phyloP scores from a whole-genome alignment of 2,888 invertebrate species.

The Ichneumoninae sp. region DNA sequence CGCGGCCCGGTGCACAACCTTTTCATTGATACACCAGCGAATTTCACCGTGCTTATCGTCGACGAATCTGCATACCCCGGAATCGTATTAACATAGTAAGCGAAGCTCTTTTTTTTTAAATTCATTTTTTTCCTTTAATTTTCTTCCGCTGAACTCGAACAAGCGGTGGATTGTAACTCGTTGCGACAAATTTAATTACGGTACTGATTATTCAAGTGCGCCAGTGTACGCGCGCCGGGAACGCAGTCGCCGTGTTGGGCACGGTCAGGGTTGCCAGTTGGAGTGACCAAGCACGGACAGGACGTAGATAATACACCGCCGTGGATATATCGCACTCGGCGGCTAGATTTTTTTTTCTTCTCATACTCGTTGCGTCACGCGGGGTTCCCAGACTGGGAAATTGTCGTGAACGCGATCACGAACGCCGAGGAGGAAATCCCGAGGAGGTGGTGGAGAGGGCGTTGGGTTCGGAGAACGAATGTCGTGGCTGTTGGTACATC shows the following conservation, averaged over 20 bases:
- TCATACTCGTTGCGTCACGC: constrained; percentile 44
- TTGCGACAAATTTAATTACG: constrained; percentile 48
- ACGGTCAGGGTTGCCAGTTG: constrained; percentile 41
- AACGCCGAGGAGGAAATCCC: constrained; percentile 22
- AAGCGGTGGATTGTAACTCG: constrained; percentile 39
- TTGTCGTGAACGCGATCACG: constrained; percentile 40
- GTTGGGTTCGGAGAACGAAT: constrained; percentile 23
- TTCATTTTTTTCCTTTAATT: neutral
- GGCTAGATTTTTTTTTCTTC: constrained; percentile 34
- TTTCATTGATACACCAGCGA: constrained; percentile 29
- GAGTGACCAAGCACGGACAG: constrained; percentile 25
- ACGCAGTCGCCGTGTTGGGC: constrained; percentile 27
- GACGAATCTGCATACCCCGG: constrained; percentile 4
- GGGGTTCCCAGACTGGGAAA: constrained; percentile 39
- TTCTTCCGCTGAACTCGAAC: constrained; percentile 10
- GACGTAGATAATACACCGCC: constrained; percentile 4
- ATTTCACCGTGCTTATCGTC: constrained; percentile 8
- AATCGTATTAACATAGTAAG: constrained; percentile 15
- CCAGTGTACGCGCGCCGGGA: neutral
- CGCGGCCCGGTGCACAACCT: constrained; percentile 1
- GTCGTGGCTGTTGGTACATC: constrained; percentile 49
- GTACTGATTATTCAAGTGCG: constrained; percentile 49
- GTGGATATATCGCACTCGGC: neutral
- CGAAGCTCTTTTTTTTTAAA: constrained; percentile 20
- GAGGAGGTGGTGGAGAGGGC: neutral